Base-by-base conservation (phyloP, 37 sponge, comb jelly and placozoan genomes). In the Aphrocallistes beatrix region DNA sequence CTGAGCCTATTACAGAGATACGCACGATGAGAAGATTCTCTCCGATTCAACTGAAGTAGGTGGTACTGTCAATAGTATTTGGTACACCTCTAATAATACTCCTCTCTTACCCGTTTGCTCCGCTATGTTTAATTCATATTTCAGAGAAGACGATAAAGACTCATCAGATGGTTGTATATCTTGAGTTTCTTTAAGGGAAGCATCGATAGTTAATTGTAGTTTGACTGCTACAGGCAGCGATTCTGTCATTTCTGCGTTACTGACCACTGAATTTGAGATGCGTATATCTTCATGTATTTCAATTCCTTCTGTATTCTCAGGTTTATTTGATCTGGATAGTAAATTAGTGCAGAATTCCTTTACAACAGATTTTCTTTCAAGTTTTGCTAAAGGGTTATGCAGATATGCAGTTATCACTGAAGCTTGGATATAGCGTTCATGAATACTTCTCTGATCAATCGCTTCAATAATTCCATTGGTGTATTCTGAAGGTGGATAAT, bases 31-130 rank as follows among this genome's bases (percentile, higher is more conserved):
- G 49, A 47, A 47, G 13, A 47, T 47, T 47, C 49, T 47, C 17
- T 47, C 49, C 17, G 49, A 13, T 47, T 47, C 49, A 47, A 47
- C 49, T 17, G 49, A 47, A 17, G 49, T 47, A 21, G 49, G 49
- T 47, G 49, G 49, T 47, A 47, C 49, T 47, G 49, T 21, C 13
- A 47, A 17, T 17, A 47, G 17, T 17, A 47, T 47, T 17, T 17
- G 13, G 49, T 47, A 47, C 13, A 47, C 75, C 75, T 60, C 75
- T 13, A 60, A 60, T 32, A 32, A 60, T 19, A 6, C 32, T 25
- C 75, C 75, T 60, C 75, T 60, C n/a, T 28, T 60, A 3, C 75
- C 75, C n/a, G 75, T 60, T 13, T 60, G 75, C 75, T 60, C 75
- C 8, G 75, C 8, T 3, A 60, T 3, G 8, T 19, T 60, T 60